Evolutionary conservation across 2,888 invertebrate species (phyloP), one percentile per base, ranked within the genome.

Genomic region (Mythimna vitellina): DNA sequence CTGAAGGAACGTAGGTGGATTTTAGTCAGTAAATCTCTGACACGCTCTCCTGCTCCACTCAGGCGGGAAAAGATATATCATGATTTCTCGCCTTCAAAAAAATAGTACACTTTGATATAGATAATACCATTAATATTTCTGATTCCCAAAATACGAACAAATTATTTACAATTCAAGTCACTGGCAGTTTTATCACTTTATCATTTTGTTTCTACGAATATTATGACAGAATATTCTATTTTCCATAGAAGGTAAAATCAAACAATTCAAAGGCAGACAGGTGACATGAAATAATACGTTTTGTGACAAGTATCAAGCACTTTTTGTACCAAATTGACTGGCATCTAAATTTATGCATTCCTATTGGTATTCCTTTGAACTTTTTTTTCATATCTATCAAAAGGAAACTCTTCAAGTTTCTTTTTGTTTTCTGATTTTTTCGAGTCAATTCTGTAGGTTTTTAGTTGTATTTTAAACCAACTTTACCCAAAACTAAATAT

Each of bases 281-380:
- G 38, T 1, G 35, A 8, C 35, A 29, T 3, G 7, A n/a, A 53
- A 38, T 32, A 66, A 61, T 46, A 60, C 22, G 10, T 64, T 53
- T 66, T n/a, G 17, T 38, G 17, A 66, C 67, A 66, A 68, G 38
- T 68, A 25, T 53, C 68, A 68, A 53, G n/a, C 38, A 38, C 17
- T 10, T 17, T 29, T 53, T 53, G 5, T 51, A 29, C 10, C 17
- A 68, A 38, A 68, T n/a, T 38, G 51, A 12, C 67, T 68, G 51
- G 1, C 38, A 53, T 12, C 51, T 38, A 38, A 53, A 38, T 29
- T 46, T 17, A 29, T 38, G 10, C 29, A 51, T 25, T 35, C 8
- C 10, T 22, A n/a, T n/a, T 7, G 1, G 0, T 46, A 46, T 46
- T 46, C 6, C 46, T 46, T 20, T 51, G 49, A 51, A 51, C n/a